A percentile compares a stretch with the other conserved stretches of the same genome.
Conservation (phyloP, 2,888 invertebrate genomes). For the Brenthis ino region DNA sequence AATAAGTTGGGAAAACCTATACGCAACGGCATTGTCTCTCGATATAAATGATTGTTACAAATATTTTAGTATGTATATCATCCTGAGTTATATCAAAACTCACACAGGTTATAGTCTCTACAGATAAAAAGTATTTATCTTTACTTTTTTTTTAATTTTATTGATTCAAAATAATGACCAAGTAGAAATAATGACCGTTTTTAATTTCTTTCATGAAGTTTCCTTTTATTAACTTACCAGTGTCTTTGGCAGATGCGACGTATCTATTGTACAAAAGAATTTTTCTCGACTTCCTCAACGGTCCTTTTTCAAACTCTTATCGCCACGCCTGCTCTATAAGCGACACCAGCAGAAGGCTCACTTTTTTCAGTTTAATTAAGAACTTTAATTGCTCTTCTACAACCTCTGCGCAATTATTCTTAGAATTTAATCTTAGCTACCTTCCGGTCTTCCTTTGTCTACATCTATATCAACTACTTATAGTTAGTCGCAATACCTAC, state of each 20-base stretch:
- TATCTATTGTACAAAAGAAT: conserved; percentile 35
- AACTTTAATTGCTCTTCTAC: conserved; percentile 55
- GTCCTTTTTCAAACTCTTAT: conserved; percentile 39
- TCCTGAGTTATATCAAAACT: background rate
- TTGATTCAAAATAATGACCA: background rate
- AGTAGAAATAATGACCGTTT: background rate
- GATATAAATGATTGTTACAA: conserved; percentile 54
- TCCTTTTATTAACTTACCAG: conserved; percentile 39
- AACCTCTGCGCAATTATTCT: conserved; percentile 48
- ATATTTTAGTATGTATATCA: conserved; percentile 1
- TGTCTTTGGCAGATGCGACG: conserved; percentile 29
- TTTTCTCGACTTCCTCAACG: conserved; percentile 26
- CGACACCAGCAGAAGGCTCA: conserved; percentile 38
- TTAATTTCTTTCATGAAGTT: conserved; percentile 16
- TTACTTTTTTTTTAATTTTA: background rate
- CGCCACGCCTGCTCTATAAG: conserved; percentile 39
- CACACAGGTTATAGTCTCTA: too few relatives aligned
- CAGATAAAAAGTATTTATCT: too few relatives aligned
- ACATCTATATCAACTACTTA: background rate
- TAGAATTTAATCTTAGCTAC: conserved; percentile 41
- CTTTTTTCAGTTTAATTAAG: conserved; percentile 55
- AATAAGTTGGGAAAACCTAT: conserved; percentile 67
- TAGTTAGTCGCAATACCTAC: too few relatives aligned
- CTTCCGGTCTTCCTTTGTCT: background rate
- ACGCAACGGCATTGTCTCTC: conserved; percentile 62